These are phyloP conservation scores for Myopa tessellatipennis DNA, from an alignment of 2,888 invertebrate genomes.

Conservation along the genomic window DNA sequence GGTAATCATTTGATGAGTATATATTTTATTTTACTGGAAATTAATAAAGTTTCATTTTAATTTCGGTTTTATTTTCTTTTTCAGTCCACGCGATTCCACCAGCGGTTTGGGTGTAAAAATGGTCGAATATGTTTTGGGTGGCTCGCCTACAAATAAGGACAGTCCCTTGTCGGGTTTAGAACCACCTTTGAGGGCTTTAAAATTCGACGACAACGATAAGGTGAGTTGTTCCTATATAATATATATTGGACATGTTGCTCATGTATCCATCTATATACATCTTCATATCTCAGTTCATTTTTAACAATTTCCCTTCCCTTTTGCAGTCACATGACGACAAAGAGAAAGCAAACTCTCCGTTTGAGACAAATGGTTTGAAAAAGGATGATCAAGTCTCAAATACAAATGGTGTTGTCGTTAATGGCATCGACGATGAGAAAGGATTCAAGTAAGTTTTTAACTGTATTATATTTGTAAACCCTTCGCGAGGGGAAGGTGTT, in stretches of 20 bases:
- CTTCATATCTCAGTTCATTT: neutral
- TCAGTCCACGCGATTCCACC: conserved; percentile 88
- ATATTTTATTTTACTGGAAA: neutral
- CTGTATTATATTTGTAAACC: neutral
- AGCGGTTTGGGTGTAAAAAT: conserved; percentile 95
- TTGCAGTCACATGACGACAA: conserved; percentile 70
- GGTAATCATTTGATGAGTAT: conserved; percentile 53
- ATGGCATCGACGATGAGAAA: conserved; percentile 87
- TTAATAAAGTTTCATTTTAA: neutral
- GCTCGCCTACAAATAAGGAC: conserved; percentile 86
- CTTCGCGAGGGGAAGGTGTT: neutral
- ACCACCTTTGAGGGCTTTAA: conserved; percentile 75
- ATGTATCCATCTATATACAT: too few species aligned
- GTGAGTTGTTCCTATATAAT: conserved; percentile 52
- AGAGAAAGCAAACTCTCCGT: conserved; percentile 71
- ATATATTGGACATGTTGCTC: too few species aligned
- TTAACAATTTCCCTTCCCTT: conserved; percentile 20
- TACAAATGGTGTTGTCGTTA: conserved; percentile 73
- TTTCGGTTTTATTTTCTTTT: conserved; percentile 57
- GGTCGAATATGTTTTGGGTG: conserved; percentile 97
- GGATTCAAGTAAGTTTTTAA: conserved; percentile 83
- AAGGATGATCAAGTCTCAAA: conserved; percentile 71
- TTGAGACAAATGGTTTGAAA: conserved; percentile 68
- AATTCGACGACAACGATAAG: conserved; percentile 72
- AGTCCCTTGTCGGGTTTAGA: conserved; percentile 72